A percentile compares a stretch with the other conserved stretches of the same genome.
Evolutionary conservation across 2,888 invertebrate species (phyloP).

Genomic region (Euspilapteryx auroguttella): DNA sequence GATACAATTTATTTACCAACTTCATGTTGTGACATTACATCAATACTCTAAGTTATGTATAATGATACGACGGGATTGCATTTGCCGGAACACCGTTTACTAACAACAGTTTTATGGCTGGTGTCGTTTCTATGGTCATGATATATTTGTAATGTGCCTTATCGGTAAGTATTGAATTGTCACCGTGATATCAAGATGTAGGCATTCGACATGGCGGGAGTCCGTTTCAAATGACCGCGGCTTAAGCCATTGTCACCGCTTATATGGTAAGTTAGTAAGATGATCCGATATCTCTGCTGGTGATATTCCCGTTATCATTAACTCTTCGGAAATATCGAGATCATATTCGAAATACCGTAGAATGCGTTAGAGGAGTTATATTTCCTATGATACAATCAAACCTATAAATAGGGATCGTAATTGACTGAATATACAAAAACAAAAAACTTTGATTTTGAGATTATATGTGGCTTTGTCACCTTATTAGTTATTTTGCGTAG

Average conservation of each 20-base stretch:
- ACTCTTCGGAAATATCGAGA: background rate
- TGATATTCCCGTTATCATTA: slow-evolving; percentile 4
- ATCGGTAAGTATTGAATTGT: slow-evolving; percentile 41
- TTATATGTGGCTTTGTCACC: too few relatives aligned
- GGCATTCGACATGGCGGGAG: slow-evolving; percentile 16
- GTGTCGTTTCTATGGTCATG: slow-evolving; percentile 21
- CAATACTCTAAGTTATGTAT: too few relatives aligned
- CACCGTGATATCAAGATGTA: slow-evolving; percentile 25
- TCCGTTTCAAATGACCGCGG: slow-evolving; percentile 23
- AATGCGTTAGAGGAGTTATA: too few relatives aligned
- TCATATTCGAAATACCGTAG: too few relatives aligned
- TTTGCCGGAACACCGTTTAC: slow-evolving; percentile 9
- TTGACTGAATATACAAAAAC: too few relatives aligned
- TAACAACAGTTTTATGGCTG: slow-evolving; percentile 26
- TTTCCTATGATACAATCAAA: too few relatives aligned
- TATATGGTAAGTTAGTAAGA: slow-evolving; percentile 1
- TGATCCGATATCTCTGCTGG: slow-evolving; percentile 5
- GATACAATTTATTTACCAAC: slow-evolving; percentile 4
- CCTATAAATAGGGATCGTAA: too few relatives aligned
- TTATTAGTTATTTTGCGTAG: too few relatives aligned
- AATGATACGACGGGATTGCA: background rate
- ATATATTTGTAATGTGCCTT: slow-evolving; percentile 32
- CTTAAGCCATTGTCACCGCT: slow-evolving; percentile 7
- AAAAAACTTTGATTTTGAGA: too few relatives aligned
- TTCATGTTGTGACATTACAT: too few relatives aligned